phyloP scores from a whole-genome alignment of 2,797 vertebrate genomes.

The Dipus sagitta region DNA sequence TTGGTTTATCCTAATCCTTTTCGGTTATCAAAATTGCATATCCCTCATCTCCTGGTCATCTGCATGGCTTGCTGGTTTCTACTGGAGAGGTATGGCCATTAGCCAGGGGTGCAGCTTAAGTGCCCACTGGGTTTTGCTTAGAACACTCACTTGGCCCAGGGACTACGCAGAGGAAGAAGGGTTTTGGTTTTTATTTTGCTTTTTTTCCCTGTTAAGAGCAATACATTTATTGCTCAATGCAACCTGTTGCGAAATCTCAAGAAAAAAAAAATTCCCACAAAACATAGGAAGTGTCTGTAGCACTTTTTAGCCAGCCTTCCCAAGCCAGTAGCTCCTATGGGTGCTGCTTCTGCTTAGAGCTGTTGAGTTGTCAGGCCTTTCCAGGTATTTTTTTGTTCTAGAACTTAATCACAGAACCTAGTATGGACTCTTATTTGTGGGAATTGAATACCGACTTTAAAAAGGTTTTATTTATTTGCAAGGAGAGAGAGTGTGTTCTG shows the following conservation, averaged over 20 bases:
- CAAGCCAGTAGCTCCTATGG: background rate
- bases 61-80: constrained; percentile 6
- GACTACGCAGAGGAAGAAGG: background rate
- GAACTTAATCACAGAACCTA: constrained; percentile 19
- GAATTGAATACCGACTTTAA: constrained; percentile 11
- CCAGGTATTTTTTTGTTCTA: background rate
- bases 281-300: background rate
- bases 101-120: background rate
- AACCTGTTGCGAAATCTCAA: constrained; percentile 43
- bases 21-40: background rate
- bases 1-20: background rate
- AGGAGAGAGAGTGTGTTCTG: too few species aligned
- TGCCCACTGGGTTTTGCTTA: background rate
- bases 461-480: too few species aligned
- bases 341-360: background rate
- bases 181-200: background rate
- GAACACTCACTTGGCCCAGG: background rate
- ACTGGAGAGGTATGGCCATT: background rate
- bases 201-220: background rate
- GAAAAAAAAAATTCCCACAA: background rate
- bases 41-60: background rate
- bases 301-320: constrained; percentile 7
- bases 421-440: constrained; percentile 43
- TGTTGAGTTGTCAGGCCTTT: background rate
- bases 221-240: background rate